A percentile compares a stretch with the other conserved stretches of the same genome.
Evolutionary conservation across 2,888 invertebrate genomes (phyloP).

Genomic region (Sphaerophoria taeniata): DNA sequence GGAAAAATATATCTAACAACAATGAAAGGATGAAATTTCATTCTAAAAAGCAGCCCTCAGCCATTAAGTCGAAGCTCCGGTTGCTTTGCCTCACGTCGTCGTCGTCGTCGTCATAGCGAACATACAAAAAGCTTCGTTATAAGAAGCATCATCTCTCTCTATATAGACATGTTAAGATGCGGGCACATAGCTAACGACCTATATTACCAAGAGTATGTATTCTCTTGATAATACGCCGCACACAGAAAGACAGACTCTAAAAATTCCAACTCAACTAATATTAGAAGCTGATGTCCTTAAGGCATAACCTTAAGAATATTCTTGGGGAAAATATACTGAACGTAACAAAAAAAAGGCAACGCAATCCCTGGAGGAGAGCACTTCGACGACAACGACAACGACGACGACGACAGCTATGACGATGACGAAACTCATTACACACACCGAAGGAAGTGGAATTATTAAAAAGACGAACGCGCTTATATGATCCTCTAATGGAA

Average conservation of each 20-base stretch:
- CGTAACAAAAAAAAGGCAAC: constrained; percentile 19
- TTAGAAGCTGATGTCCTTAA: constrained; percentile 65
- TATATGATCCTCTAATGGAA: constrained; percentile 48
- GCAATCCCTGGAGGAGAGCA: constrained; percentile 15
- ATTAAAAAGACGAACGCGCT: constrained; percentile 61
- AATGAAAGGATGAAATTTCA: constrained; percentile 69
- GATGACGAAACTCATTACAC: constrained; percentile 66
- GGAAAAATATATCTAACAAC: constrained; percentile 48
- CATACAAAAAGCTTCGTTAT: not conserved
- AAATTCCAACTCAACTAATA: constrained; percentile 56
- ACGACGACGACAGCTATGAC: constrained; percentile 19
- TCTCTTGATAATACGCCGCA: constrained; percentile 31
- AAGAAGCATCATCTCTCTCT: constrained; percentile 2
- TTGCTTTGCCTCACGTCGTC: constrained; percentile 19
- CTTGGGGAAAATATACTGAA: constrained; percentile 16
- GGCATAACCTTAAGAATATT: constrained; percentile 71
- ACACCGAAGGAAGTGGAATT: constrained; percentile 62
- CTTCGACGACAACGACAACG: constrained; percentile 11
- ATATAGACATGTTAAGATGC: not conserved
- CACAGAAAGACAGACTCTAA: constrained; percentile 53
- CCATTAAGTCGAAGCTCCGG: constrained; percentile 61
- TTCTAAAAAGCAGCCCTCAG: constrained; percentile 67
- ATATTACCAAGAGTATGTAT: constrained; percentile 41
- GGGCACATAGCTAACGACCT: constrained; percentile 38
- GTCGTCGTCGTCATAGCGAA: not conserved